These are phyloP conservation scores for Uromys caudimaculatus DNA, from an alignment of 2,797 vertebrate genomes.

Conservation along the genomic window DNA sequence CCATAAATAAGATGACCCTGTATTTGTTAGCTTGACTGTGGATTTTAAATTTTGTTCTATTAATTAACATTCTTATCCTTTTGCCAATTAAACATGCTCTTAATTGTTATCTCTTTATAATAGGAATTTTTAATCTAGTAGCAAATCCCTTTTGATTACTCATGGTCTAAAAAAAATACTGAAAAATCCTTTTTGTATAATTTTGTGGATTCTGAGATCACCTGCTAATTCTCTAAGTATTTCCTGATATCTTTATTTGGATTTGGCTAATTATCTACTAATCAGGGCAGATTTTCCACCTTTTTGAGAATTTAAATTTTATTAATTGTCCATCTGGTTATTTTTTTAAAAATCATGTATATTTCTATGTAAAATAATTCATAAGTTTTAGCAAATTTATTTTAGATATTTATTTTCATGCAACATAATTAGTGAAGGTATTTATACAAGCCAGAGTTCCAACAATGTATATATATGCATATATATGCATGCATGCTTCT, in stretches of 20 bases:
- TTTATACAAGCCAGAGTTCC: neutral
- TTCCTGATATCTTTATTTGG: neutral
- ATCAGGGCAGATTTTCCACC: neutral
- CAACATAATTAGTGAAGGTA: neutral
- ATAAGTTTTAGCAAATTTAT: conserved; percentile 25
- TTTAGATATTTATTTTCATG: conserved; percentile 39
- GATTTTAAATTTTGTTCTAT: conserved; percentile 18
- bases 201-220: conserved; percentile 47
- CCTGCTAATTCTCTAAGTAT: neutral
- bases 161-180: conserved; percentile 10
- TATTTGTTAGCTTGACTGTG: conserved; percentile 14
- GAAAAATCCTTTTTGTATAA: neutral
- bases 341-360: conserved; percentile 40
- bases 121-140: neutral
- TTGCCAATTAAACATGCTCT: neutral
- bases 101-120: conserved; percentile 37
- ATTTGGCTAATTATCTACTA: neutral
- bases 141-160: neutral
- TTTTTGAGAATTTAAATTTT: conserved; percentile 27
- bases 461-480: neutral
- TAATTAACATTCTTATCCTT: conserved; percentile 49
- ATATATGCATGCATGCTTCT: neutral
- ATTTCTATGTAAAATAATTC: conserved; percentile 24
- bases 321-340: neutral
- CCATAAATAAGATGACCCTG: conserved; percentile 17